These are phyloP conservation scores for Belonocnema kinseyi DNA, from an alignment of 1,140 invertebrate genomes.

Conservation along the genomic window DNA sequence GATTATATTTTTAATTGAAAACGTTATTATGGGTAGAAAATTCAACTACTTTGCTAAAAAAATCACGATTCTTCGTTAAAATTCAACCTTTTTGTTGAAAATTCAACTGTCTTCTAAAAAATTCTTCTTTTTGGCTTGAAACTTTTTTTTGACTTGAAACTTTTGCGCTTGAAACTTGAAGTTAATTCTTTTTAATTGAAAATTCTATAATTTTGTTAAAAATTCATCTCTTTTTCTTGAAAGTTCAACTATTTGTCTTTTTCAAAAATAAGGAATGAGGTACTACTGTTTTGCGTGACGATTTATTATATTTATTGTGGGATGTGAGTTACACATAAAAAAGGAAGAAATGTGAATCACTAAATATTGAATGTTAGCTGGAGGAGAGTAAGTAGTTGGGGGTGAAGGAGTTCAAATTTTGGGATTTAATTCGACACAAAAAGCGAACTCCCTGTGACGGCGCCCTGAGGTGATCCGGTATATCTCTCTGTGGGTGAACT, in stretches of 20 bases:
- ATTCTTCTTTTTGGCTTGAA: too few relatives aligned
- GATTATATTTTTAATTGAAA: too few relatives aligned
- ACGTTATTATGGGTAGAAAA: too few relatives aligned
- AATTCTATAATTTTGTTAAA: too few relatives aligned
- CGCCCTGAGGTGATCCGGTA: slow-evolving; percentile 56
- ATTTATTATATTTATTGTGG: background rate
- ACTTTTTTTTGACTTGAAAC: too few relatives aligned
- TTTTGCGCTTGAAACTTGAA: too few relatives aligned
- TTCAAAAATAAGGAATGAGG: background rate
- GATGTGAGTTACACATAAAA: slow-evolving; percentile 2
- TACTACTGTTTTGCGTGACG: background rate
- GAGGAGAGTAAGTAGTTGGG: slow-evolving; percentile 10
- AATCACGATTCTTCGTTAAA: accelerated
- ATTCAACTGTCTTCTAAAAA: too few relatives aligned
- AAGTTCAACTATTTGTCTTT: too few relatives aligned
- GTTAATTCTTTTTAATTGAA: too few relatives aligned
- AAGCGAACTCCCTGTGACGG: slow-evolving; percentile 46
- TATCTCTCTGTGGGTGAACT: slow-evolving; percentile 52
- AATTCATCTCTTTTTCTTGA: too few relatives aligned
- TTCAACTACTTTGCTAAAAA: too few relatives aligned
- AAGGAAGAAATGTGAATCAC: slow-evolving; percentile 4
- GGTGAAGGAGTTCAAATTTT: slow-evolving; percentile 34
- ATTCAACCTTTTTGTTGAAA: too few relatives aligned
- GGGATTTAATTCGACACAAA: slow-evolving; percentile 43
- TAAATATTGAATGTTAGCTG: slow-evolving; percentile 17